These are phyloP conservation scores for Pyrrhia umbra DNA, from an alignment of 2,888 invertebrate species.

Conservation along the genomic window DNA sequence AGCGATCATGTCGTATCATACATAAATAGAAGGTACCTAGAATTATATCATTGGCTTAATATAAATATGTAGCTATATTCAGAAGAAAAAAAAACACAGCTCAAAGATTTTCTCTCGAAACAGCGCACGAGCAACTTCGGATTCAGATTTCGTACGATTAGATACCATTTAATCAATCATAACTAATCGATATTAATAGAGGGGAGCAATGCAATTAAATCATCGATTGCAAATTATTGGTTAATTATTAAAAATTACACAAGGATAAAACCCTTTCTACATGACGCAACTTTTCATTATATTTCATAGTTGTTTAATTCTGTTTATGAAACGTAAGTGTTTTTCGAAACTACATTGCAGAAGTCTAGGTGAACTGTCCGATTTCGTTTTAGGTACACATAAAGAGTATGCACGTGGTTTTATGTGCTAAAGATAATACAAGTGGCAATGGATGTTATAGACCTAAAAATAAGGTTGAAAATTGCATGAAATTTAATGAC, in stretches of 20 bases:
- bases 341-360: conserved; percentile 57
- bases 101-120: conserved; percentile 1
- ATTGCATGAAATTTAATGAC: not conserved
- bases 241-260: conserved; percentile 66
- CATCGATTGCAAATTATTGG: conserved; percentile 53
- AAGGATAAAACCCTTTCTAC: conserved; percentile 81
- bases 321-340: conserved; percentile 58
- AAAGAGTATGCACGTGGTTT: not conserved
- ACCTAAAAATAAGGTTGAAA: not conserved
- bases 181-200: conserved; percentile 52
- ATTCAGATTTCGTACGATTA: conserved; percentile 16
- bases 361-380: conserved; percentile 53
- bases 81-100: not conserved
- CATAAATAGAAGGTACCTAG: too few species aligned
- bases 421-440: not conserved
- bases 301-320: conserved; percentile 73
- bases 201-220: conserved; percentile 63
- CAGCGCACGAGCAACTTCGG: not conserved
- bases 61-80: not conserved
- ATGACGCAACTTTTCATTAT: conserved; percentile 78
- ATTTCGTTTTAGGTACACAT: conserved; percentile 35
- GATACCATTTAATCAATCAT: conserved; percentile 31
- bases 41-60: not conserved
- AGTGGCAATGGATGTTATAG: rapidly evolving
- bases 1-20: too few species aligned